Conservation (phyloP, 2,797 vertebrate species). For the Phrynocephalus vlangalii region DNA sequence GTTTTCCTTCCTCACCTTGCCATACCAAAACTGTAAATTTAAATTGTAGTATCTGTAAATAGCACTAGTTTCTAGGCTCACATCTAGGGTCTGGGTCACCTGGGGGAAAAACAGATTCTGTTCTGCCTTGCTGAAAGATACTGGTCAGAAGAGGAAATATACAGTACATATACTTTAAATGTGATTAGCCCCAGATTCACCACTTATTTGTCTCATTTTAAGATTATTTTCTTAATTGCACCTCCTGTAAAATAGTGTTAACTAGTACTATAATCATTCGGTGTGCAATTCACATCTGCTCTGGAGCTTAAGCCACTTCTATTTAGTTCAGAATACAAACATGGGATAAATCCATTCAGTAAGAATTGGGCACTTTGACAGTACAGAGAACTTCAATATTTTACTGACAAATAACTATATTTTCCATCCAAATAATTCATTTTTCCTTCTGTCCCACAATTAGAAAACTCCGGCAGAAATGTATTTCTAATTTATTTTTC, state of each 20-base stretch:
- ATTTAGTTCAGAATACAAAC: background rate
- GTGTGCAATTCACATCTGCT: background rate
- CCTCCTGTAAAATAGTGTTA: constrained; percentile 5
- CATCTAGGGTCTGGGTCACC: too few species aligned
- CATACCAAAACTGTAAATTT: background rate
- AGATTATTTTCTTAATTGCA: constrained; percentile 16
- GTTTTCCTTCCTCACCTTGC: background rate
- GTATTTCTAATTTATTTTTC: constrained; percentile 46
- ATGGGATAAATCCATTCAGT: background rate
- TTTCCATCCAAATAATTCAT: background rate
- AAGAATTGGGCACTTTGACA: background rate
- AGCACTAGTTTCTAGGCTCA: background rate
- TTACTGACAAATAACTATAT: background rate
- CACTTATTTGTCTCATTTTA: background rate
- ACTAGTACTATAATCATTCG: background rate
- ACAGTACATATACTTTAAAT: too few species aligned
- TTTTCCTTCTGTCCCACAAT: constrained; percentile 27
- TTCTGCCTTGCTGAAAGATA: too few species aligned
- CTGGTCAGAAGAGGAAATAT: too few species aligned
- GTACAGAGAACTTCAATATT: constrained; percentile 17
- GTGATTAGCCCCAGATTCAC: background rate
- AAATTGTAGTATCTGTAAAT: background rate
- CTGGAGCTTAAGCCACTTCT: background rate
- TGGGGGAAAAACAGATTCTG: too few species aligned
- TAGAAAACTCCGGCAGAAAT: constrained; percentile 16